Evolutionary conservation across 2,113 vertebrate genomes (phyloP).

Genomic region (Microcebus lehilahytsara): DNA sequence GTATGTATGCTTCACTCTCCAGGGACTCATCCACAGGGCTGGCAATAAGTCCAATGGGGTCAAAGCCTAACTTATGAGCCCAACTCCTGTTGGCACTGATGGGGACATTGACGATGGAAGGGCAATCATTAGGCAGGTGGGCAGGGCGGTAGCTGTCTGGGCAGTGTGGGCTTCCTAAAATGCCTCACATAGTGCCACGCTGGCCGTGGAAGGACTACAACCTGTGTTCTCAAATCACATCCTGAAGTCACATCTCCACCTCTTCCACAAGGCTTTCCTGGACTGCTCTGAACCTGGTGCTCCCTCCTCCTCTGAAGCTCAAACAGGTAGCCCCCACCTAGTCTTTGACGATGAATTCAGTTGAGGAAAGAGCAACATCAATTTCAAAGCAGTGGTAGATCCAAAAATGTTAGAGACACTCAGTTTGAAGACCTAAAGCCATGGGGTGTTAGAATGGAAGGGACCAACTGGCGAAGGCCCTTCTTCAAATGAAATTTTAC

Average conservation of each 20-base stretch:
- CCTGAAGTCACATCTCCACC: neutral
- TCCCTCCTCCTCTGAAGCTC: neutral
- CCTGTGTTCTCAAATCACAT: neutral
- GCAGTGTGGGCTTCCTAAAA: neutral
- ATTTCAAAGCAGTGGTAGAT: neutral
- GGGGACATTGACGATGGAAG: neutral
- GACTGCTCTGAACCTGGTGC: neutral
- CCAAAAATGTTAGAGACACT: neutral
- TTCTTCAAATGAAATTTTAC: constrained; percentile 25
- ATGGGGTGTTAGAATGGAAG: neutral
- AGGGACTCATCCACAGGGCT: neutral
- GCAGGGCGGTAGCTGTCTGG: neutral
- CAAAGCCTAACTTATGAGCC: neutral
- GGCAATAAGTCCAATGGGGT: neutral
- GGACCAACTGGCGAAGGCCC: neutral
- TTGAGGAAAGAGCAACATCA: neutral
- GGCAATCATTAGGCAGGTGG: neutral
- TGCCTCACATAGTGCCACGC: too few species aligned
- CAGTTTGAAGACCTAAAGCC: neutral
- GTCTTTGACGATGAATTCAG: neutral
- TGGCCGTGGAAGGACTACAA: neutral
- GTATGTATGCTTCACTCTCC: neutral
- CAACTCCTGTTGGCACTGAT: neutral
- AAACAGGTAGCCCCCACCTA: neutral
- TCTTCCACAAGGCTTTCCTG: neutral